A percentile compares a stretch with the other conserved stretches of the same genome.
Evolutionary conservation across 2,797 vertebrate species (phyloP).

Genomic region (Pseudochromis fuscus): DNA sequence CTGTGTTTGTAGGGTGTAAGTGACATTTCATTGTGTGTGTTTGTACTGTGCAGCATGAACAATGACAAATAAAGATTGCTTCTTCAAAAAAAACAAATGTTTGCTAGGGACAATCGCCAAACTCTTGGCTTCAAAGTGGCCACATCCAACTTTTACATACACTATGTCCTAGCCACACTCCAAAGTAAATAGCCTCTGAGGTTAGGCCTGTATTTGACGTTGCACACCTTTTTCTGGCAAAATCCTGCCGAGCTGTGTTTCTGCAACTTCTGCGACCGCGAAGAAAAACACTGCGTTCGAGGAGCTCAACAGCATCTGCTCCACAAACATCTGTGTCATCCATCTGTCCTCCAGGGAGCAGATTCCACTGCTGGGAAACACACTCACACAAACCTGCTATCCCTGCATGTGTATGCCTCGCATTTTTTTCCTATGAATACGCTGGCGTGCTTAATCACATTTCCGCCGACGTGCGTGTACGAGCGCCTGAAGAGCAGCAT

Average conservation of each 20-base stretch:
- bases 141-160: too few species aligned
- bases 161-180: not conserved
- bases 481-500: conserved; percentile 25
- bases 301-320: conserved; percentile 72
- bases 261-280: not conserved
- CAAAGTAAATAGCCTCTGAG: conserved; percentile 5
- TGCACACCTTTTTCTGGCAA: not conserved
- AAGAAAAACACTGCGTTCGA: conserved; percentile 36
- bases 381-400: conserved; percentile 58
- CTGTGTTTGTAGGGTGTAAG: too few species aligned
- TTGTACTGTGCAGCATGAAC: too few species aligned
- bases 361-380: conserved; percentile 71
- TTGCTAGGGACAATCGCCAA: too few species aligned
- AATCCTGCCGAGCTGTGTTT: conserved; percentile 25
- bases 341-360: conserved; percentile 58
- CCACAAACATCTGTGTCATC: conserved; percentile 74
- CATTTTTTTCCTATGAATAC: conserved; percentile 43
- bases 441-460: conserved; percentile 34
- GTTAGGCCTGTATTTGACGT: conserved; percentile 1
- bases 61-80: too few species aligned
- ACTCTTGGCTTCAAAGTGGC: too few species aligned
- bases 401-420: conserved; percentile 29
- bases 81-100: too few species aligned
- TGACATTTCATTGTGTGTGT: too few species aligned
- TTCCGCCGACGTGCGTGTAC: conserved; percentile 2